phyloP scores from a whole-genome alignment of 1,140 invertebrate genomes.

The Bursaphelenchus mucronatus region DNA sequence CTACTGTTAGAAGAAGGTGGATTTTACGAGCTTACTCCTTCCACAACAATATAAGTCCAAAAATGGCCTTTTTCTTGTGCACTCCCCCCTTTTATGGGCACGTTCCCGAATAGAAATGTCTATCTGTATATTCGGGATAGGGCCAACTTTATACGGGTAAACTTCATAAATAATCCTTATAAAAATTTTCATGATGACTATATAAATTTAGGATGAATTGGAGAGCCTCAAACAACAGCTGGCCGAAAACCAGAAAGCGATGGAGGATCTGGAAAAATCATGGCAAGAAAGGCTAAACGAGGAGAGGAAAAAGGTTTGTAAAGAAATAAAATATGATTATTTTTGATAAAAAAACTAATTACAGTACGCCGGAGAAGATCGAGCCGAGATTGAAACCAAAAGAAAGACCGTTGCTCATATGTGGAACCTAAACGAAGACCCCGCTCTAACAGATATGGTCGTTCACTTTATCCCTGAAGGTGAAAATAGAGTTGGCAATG shows the following conservation, averaged over 20 bases:
- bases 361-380: constrained; percentile 47
- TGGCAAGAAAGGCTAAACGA: constrained; percentile 66
- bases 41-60: no score
- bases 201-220: constrained; percentile 63
- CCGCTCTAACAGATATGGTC: constrained; percentile 66
- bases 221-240: constrained; percentile 58
- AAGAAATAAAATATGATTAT: constrained; percentile 32
- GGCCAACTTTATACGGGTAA: constrained; percentile 38
- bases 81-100: no score
- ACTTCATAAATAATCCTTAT: constrained; percentile 60
- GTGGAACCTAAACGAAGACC: constrained; percentile 68
- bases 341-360: constrained; percentile 14
- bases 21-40: no score
- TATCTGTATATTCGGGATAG: constrained; percentile 8
- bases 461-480: constrained; percentile 65
- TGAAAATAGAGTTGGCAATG: constrained; percentile 63
- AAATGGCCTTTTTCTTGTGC: no score
- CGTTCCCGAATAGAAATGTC: not conserved
- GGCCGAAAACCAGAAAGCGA: constrained; percentile 66
- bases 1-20: no score
- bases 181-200: constrained; percentile 63
- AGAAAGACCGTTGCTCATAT: constrained; percentile 65
- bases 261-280: constrained; percentile 65
- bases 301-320: constrained; percentile 60
- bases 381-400: constrained; percentile 62